Percentiles rank a stretch among this genome's conserved stretches.
Evolutionary conservation across 2,113 vertebrate species (phyloP).

Genomic region (Nothoprocta perdicaria): DNA sequence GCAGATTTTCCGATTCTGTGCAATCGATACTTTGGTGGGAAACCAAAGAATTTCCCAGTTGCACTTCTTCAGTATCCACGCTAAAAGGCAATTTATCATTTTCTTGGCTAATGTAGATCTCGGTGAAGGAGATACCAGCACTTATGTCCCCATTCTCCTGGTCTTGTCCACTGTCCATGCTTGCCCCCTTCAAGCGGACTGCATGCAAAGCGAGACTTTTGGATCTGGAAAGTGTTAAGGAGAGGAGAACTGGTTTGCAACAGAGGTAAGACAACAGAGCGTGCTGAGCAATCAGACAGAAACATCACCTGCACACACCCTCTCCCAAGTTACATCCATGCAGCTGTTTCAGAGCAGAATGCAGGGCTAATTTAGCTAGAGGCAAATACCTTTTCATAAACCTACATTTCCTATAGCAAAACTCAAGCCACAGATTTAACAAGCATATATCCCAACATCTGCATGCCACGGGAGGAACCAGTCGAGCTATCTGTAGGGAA

Average conservation of each 20-base stretch:
- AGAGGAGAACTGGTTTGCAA: neutral
- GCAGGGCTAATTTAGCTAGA: neutral
- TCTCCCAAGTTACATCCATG: neutral
- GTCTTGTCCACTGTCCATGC: slow-evolving; percentile 75
- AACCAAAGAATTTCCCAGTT: slow-evolving; percentile 20
- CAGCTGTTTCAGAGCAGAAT: neutral
- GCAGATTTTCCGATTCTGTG: neutral
- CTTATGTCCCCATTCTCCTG: slow-evolving; percentile 67
- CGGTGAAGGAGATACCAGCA: slow-evolving; percentile 74
- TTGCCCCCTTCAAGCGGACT: slow-evolving; percentile 73
- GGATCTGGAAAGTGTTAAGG: slow-evolving; percentile 77
- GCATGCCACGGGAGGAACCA: neutral
- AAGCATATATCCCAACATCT: neutral
- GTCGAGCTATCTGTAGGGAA: neutral
- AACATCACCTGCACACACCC: accelerated
- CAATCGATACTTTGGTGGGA: slow-evolving; percentile 35
- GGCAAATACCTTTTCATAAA: neutral
- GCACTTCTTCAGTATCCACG: neutral
- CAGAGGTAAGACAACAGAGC: neutral
- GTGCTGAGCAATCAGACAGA: neutral
- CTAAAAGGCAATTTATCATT: slow-evolving; percentile 7
- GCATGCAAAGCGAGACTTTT: slow-evolving; percentile 89
- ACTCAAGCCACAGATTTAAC: neutral
- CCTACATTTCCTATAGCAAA: neutral
- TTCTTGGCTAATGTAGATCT: slow-evolving; percentile 69